Percentiles rank a stretch among this genome's conserved stretches.
These are phyloP conservation scores for Lethocerus indicus DNA, from an alignment of 1,140 invertebrate species.

Conservation along the genomic window DNA sequence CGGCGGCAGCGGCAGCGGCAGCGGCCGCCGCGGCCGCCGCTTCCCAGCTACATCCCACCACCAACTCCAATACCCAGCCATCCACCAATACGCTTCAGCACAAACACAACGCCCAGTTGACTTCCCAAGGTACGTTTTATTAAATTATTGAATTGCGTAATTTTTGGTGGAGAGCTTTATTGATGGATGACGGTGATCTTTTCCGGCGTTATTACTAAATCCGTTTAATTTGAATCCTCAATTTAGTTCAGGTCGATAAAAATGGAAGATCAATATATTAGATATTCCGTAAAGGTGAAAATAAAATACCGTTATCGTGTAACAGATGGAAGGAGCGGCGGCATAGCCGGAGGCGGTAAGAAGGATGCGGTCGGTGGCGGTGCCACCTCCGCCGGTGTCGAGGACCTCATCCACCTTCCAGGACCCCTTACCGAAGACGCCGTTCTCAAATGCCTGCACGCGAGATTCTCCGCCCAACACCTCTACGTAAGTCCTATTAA, in stretches of 20 bases:
- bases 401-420: conserved; percentile 80
- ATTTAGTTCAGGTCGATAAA: no score
- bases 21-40: conserved; percentile 75
- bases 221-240: no score
- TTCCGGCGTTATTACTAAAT: no score
- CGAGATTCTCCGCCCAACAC: conserved; percentile 66
- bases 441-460: conserved; percentile 75
- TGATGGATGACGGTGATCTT: no score
- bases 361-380: conserved; percentile 6
- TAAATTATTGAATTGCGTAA: no score
- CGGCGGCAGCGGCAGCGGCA: conserved; percentile 58
- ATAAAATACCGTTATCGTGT: not conserved
- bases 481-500: conserved; percentile 68
- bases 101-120: no score
- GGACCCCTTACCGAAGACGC: conserved; percentile 87
- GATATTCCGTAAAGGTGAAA: no score
- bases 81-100: not conserved
- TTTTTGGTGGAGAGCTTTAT: no score
- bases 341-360: not conserved
- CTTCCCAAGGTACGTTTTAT: no score
- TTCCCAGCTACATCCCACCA: no score
- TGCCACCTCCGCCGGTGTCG: conserved; percentile 28
- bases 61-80: no score
- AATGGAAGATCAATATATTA: no score
- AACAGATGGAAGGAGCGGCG: not conserved